Conservation (phyloP, 1,140 invertebrate species). For the Drosophila sproati region DNA sequence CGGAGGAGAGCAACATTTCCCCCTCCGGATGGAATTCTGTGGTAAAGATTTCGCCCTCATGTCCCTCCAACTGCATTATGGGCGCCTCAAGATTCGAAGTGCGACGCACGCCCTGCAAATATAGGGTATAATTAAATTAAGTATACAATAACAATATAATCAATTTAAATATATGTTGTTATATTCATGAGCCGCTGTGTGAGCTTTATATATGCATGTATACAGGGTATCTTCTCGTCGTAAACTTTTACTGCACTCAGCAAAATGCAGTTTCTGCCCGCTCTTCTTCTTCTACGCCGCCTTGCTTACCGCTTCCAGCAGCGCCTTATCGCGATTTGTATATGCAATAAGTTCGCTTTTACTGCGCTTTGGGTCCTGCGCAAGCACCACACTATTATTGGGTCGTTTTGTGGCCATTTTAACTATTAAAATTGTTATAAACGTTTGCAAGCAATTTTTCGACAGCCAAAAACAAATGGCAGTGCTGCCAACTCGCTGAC, state of each 20-base stretch:
- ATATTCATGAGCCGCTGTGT: too few species aligned
- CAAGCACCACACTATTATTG: constrained; percentile 86
- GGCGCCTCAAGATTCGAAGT: constrained; percentile 96
- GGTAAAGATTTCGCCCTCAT: constrained; percentile 98
- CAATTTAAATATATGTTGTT: too few species aligned
- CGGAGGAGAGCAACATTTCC: constrained; percentile 95
- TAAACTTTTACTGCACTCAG: not conserved
- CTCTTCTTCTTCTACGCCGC: constrained; percentile 30
- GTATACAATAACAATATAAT: too few species aligned
- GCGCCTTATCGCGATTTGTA: constrained; percentile 79
- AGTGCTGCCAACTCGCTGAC: constrained; percentile 34
- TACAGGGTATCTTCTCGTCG: too few species aligned
- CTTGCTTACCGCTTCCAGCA: constrained; percentile 78
- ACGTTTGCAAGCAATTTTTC: constrained; percentile 25
- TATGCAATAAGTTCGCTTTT: constrained; percentile 87
- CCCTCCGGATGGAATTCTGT: constrained; percentile 98
- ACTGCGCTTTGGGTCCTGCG: constrained; percentile 87
- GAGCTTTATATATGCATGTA: too few species aligned
- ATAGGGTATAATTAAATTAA: not conserved
- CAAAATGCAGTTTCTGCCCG: not conserved
- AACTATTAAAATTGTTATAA: constrained; percentile 13
- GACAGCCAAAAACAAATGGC: constrained; percentile 43
- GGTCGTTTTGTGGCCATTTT: constrained; percentile 76
- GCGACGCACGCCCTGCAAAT: constrained; percentile 87
- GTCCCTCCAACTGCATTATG: constrained; percentile 98